Evolutionary conservation across 2,113 vertebrate species (phyloP).

Genomic region (Carlito syrichta): DNA sequence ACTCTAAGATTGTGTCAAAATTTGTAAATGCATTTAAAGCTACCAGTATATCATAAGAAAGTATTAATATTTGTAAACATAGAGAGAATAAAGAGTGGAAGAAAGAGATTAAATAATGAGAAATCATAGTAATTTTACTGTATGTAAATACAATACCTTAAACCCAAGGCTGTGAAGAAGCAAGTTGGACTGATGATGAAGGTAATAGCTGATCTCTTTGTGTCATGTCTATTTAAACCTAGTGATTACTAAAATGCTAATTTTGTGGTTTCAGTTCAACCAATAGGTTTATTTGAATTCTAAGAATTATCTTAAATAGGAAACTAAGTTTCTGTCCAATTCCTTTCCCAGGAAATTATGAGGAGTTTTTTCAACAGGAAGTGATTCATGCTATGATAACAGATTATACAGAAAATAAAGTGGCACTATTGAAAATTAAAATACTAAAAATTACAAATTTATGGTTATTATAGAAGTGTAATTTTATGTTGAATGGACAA

Average conservation of each 20-base stretch:
- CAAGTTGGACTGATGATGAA: not conserved
- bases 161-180: not conserved
- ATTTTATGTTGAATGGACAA: not conserved
- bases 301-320: slow-evolving; percentile 43
- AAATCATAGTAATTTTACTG: not conserved
- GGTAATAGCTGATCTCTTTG: not conserved
- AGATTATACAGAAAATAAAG: not conserved
- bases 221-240: slow-evolving; percentile 52
- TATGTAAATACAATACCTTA: slow-evolving; percentile 56
- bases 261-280: slow-evolving; percentile 55
- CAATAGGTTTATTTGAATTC: slow-evolving; percentile 42
- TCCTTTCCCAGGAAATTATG: slow-evolving; percentile 47
- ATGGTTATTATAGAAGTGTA: not conserved
- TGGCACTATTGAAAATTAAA: not conserved
- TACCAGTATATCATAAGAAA: not conserved
- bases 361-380: slow-evolving; percentile 21
- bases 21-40: not conserved
- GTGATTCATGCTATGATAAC: not conserved
- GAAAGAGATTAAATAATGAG: not conserved
- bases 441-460: not conserved
- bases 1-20: not conserved
- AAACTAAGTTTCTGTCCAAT: slow-evolving; percentile 45
- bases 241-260: slow-evolving; percentile 47
- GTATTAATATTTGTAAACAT: not conserved
- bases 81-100: not conserved